These are phyloP conservation scores for Barypeithes pellucidus DNA, from an alignment of 2,888 invertebrate species.

Conservation along the genomic window DNA sequence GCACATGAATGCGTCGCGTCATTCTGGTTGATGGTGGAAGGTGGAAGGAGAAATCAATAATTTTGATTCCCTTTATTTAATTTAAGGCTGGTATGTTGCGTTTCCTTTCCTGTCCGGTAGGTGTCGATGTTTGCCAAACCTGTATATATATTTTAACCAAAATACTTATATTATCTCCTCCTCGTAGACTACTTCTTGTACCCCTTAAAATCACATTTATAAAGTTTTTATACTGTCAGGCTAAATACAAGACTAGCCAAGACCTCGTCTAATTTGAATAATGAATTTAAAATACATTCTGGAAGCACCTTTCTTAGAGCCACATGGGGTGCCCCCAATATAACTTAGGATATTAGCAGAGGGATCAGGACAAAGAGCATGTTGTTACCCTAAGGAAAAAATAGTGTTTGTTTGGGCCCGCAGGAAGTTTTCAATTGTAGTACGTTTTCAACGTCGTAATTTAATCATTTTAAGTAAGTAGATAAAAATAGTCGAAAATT, in stretches of 20 bases:
- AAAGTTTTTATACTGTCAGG: slow-evolving; percentile 33
- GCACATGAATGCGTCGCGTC: too few relatives aligned
- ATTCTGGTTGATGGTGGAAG: too few relatives aligned
- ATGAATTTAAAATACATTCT: slow-evolving; percentile 45
- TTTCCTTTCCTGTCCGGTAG: too few relatives aligned
- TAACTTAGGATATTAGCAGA: slow-evolving; percentile 37
- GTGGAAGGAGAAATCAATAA: too few relatives aligned
- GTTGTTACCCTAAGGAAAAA: slow-evolving; percentile 15
- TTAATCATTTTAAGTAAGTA: not conserved
- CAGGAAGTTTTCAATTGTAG: not conserved
- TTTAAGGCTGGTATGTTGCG: too few relatives aligned
- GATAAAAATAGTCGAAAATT: too few relatives aligned
- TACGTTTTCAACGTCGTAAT: not conserved
- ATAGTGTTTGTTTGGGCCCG: slow-evolving; percentile 8
- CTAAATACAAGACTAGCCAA: slow-evolving; percentile 25
- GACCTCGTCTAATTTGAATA: slow-evolving; percentile 38
- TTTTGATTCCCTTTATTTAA: too few relatives aligned
- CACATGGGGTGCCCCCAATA: slow-evolving; percentile 29
- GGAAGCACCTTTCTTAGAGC: slow-evolving; percentile 27
- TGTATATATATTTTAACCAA: too few relatives aligned
- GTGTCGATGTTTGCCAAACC: too few relatives aligned
- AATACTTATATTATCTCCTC: not conserved
- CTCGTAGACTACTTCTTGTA: slow-evolving; percentile 1
- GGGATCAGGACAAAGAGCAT: slow-evolving; percentile 23
- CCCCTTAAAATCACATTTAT: slow-evolving; percentile 34